Evolutionary conservation across 1,140 invertebrate species (phyloP).

Genomic region (Rhagoletis zephyria): DNA sequence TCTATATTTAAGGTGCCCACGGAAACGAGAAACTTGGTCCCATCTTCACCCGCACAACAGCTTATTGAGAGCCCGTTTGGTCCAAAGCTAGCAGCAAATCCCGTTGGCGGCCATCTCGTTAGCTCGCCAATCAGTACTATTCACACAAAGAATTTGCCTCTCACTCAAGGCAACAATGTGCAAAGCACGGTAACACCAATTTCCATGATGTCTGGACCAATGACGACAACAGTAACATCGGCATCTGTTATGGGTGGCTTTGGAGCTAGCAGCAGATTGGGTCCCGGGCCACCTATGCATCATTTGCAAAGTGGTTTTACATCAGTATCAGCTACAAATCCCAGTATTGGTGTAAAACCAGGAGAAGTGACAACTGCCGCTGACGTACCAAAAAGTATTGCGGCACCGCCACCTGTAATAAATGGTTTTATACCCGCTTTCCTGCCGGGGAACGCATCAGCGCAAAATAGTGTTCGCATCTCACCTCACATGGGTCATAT

Average conservation of each 20-base stretch:
- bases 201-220: conserved; percentile 16
- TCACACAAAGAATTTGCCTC: conserved; percentile 25
- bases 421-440: conserved; percentile 55
- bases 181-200: conserved; percentile 25
- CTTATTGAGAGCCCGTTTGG: conserved; percentile 14
- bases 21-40: conserved; percentile 53
- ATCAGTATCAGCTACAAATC: conserved; percentile 11
- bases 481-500: conserved; percentile 54
- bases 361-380: neutral
- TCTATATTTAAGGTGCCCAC: neutral
- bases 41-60: conserved; percentile 32
- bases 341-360: conserved; percentile 43
- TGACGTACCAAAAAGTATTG: conserved; percentile 27
- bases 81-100: conserved; percentile 34
- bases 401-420: conserved; percentile 42
- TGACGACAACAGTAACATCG: neutral
- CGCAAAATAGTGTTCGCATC: conserved; percentile 52
- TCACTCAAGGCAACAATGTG: neutral
- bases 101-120: conserved; percentile 20
- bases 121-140: conserved; percentile 20
- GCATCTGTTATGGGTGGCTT: neutral
- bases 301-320: conserved; percentile 29
- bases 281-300: conserved; percentile 54
- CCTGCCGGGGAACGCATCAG: neutral
- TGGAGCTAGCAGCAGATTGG: conserved; percentile 34